Percentiles rank a stretch among this genome's conserved stretches.
Evolutionary conservation across 2,888 invertebrate genomes (phyloP).

Genomic region (Xanthorhoe designata): DNA sequence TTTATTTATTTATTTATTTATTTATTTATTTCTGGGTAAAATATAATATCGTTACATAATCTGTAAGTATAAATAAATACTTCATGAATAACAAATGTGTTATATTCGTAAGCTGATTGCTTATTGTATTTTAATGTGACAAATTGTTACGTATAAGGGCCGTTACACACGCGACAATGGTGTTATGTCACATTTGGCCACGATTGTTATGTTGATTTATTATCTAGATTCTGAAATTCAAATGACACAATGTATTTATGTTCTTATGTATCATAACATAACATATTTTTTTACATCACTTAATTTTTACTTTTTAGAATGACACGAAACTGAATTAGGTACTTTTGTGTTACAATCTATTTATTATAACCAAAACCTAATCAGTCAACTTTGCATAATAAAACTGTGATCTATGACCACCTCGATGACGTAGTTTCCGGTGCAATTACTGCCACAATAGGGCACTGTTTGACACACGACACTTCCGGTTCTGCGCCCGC

Average conservation of each 20-base stretch:
- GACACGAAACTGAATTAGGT: no score
- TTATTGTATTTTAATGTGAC: slow-evolving; percentile 77
- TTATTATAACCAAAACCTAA: background rate
- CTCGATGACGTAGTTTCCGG: slow-evolving; percentile 53
- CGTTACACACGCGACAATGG: slow-evolving; percentile 30
- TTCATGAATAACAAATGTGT: slow-evolving; percentile 19
- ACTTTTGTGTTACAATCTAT: no score
- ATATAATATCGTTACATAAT: background rate
- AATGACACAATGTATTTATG: background rate
- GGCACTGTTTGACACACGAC: slow-evolving; percentile 71
- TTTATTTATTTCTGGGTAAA: no score
- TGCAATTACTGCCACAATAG: slow-evolving; percentile 73
- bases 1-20: no score
- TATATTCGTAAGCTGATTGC: slow-evolving; percentile 64
- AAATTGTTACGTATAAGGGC: slow-evolving; percentile 48
- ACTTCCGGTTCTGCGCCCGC: slow-evolving; percentile 69
- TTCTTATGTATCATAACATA: no score
- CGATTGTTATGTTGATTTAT: slow-evolving; percentile 3
- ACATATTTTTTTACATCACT: no score
- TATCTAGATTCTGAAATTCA: background rate
- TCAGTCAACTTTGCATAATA: background rate
- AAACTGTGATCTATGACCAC: background rate
- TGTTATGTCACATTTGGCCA: slow-evolving; percentile 21
- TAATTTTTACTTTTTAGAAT: no score
- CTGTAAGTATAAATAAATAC: background rate